Percentiles rank a stretch among this genome's conserved stretches.
Evolutionary conservation across 2,113 vertebrate genomes (phyloP).

Genomic region (Mobula birostris): DNA sequence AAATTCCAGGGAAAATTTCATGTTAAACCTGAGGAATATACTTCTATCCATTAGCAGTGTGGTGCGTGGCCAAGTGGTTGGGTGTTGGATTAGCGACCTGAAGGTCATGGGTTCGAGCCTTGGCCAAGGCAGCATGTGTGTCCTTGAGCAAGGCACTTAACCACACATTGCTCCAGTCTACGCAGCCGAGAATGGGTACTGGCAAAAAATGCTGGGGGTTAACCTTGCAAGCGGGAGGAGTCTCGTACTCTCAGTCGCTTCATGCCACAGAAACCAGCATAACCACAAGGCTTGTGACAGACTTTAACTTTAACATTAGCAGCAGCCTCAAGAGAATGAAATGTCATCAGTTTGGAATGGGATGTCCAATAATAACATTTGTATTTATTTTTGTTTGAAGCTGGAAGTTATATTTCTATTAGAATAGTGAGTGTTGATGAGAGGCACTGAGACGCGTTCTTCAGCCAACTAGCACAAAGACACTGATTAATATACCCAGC

Average conservation of each 20-base stretch:
- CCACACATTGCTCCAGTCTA: too few relatives aligned
- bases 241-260: too few relatives aligned
- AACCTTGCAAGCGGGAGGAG: too few relatives aligned
- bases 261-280: too few relatives aligned
- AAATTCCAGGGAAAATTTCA: neutral
- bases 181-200: too few relatives aligned
- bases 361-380: neutral
- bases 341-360: neutral
- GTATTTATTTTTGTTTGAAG: neutral
- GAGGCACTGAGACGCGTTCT: neutral
- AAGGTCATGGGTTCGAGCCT: too few relatives aligned
- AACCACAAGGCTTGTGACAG: too few relatives aligned
- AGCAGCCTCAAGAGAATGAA: neutral
- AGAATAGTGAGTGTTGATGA: neutral
- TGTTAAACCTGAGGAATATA: neutral
- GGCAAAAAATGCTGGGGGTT: too few relatives aligned
- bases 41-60: neutral
- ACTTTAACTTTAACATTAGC: neutral
- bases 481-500: constrained; percentile 8
- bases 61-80: too few relatives aligned
- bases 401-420: constrained; percentile 12
- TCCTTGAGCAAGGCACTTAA: too few relatives aligned
- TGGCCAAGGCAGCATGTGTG: too few relatives aligned
- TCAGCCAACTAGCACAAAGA: constrained; percentile 1
- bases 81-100: too few relatives aligned